A percentile compares a stretch with the other conserved stretches of the same genome.
These are phyloP conservation scores for Zalophus californianus DNA, from an alignment of 2,797 vertebrate genomes.

Conservation along the genomic window DNA sequence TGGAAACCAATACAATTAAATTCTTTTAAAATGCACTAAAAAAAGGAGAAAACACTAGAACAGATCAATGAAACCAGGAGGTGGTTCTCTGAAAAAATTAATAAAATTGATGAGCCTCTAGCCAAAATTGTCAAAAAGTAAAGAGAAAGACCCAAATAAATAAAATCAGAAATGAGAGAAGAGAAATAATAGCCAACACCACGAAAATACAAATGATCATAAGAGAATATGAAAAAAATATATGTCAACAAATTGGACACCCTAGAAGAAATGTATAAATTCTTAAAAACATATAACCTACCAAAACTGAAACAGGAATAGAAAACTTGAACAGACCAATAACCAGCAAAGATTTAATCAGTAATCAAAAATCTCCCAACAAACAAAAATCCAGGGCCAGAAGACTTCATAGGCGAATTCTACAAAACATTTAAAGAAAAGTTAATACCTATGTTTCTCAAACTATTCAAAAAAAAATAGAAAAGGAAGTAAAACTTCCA, in stretches of 20 bases:
- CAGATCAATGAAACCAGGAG: neutral
- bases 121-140: neutral
- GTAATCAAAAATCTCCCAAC: neutral
- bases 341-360: neutral
- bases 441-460: neutral
- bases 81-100: neutral
- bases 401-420: neutral
- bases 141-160: neutral
- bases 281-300: neutral
- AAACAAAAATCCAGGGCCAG: neutral
- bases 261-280: neutral
- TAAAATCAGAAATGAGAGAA: neutral
- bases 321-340: neutral
- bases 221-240: neutral
- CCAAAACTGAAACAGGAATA: neutral
- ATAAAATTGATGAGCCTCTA: neutral
- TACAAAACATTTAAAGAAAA: neutral
- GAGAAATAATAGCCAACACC: neutral
- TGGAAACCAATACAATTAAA: constrained; percentile 54
- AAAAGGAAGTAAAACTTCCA: neutral
- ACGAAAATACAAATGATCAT: neutral
- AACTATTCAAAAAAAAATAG: neutral
- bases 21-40: neutral
- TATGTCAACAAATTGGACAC: neutral
- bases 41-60: neutral